These are phyloP conservation scores for Phalacrocorax carbo DNA, from an alignment of 2,113 vertebrate genomes.

Conservation along the genomic window DNA sequence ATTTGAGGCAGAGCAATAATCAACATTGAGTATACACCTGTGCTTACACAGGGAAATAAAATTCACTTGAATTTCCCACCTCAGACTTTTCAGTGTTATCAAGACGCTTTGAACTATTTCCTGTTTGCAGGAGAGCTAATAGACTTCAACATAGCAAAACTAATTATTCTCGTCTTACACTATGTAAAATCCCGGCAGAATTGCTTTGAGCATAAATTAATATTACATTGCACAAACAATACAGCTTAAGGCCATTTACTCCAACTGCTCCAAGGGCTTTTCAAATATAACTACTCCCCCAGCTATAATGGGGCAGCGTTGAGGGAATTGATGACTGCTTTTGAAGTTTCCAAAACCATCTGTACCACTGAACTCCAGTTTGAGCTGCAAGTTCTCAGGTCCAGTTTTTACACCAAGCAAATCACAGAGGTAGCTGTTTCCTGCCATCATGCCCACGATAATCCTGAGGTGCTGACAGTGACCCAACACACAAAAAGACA, in stretches of 20 bases:
- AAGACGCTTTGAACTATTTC: neutral
- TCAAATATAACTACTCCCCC: neutral
- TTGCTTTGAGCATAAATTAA: neutral
- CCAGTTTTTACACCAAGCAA: neutral
- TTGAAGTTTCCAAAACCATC: neutral
- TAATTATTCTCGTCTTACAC: neutral
- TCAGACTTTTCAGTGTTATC: neutral
- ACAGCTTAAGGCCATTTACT: neutral
- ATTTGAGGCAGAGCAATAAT: neutral
- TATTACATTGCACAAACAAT: constrained; percentile 13
- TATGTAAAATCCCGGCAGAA: neutral
- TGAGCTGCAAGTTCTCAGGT: neutral
- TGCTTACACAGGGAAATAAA: neutral
- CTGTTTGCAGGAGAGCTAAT: neutral
- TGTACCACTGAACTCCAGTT: neutral
- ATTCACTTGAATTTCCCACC: neutral
- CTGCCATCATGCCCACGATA: neutral
- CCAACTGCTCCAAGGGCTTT: neutral
- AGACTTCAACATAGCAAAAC: neutral
- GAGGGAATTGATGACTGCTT: neutral
- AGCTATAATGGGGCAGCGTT: neutral
- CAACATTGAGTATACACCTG: neutral
- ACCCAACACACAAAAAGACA: neutral
- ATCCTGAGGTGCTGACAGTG: neutral
- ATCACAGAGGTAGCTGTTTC: neutral